Percentiles rank a stretch among this genome's conserved stretches.
Evolutionary conservation across 2,797 vertebrate species (phyloP).

Genomic region (Cirrhinus mrigala): DNA sequence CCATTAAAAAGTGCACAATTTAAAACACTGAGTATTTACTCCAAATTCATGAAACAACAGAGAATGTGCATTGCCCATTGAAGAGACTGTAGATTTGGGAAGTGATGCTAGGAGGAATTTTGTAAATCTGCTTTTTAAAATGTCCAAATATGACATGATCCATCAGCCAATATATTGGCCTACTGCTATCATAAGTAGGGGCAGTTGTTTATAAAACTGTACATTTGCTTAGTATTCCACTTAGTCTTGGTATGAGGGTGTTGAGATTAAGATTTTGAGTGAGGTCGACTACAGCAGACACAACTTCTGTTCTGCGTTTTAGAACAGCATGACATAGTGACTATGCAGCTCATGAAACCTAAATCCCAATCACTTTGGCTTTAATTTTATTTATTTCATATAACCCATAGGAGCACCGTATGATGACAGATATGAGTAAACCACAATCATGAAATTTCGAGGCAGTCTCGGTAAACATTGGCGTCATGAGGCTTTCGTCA

Average conservation of each 20-base stretch:
- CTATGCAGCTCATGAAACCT: neutral
- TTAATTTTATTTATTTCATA: slow-evolving; percentile 32
- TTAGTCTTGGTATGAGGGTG: neutral
- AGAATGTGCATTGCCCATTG: neutral
- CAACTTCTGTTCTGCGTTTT: neutral
- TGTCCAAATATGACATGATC: neutral
- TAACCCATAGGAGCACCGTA: slow-evolving; percentile 19
- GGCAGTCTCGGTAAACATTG: slow-evolving; percentile 34
- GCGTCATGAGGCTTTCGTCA: slow-evolving; percentile 28
- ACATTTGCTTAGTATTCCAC: neutral
- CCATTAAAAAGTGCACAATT: neutral
- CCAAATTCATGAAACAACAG: neutral
- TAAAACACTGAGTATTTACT: neutral
- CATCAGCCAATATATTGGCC: neutral
- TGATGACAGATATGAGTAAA: slow-evolving; percentile 48
- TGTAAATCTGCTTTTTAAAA: neutral
- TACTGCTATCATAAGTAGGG: neutral
- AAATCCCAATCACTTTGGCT: neutral
- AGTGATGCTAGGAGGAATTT: neutral
- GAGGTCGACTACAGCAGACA: neutral
- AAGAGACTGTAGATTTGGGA: neutral
- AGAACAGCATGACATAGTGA: neutral
- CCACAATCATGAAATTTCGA: slow-evolving; percentile 34
- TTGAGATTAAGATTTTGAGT: neutral
- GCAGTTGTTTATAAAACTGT: neutral